Evolutionary conservation across 2,113 vertebrate species (phyloP).

Genomic region (cattle (Bos taurus)): DNA sequence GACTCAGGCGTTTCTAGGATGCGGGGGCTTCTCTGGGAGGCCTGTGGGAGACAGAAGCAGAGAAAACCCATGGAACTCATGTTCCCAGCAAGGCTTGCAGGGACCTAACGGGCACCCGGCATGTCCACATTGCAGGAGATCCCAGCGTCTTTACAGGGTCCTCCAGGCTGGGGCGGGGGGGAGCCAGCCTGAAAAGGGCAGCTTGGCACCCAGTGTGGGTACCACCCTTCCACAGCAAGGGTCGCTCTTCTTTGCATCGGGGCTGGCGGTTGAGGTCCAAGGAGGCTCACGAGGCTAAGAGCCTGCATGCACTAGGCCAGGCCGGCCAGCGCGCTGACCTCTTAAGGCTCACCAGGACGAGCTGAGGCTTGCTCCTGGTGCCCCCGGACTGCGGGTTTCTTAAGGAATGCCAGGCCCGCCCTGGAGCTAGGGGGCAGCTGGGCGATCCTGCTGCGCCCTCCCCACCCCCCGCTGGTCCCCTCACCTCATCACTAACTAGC

Average conservation of each 20-base stretch:
- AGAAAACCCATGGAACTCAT: neutral
- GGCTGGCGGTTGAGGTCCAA: neutral
- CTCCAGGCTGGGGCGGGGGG: rapidly evolving
- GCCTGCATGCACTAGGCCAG: neutral
- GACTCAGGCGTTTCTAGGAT: neutral
- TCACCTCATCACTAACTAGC: neutral
- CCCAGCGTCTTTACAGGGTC: rapidly evolving
- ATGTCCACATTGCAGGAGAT: too few species aligned
- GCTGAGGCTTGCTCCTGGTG: neutral
- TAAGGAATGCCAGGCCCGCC: neutral
- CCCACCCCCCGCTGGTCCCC: neutral
- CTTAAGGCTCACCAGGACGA: rapidly evolving
- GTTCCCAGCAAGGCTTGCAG: rapidly evolving
- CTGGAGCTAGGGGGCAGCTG: neutral
- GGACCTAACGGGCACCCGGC: rapidly evolving
- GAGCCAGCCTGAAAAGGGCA: neutral
- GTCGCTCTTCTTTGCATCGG: neutral
- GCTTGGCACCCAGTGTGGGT: rapidly evolving
- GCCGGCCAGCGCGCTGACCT: rapidly evolving
- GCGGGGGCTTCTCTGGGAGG: neutral
- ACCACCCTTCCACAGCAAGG: rapidly evolving
- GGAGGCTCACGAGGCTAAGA: neutral
- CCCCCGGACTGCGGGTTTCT: neutral
- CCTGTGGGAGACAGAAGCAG: neutral
- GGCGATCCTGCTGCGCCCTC: neutral